Percentiles rank a stretch among this genome's conserved stretches.
These are phyloP conservation scores for Xyrauchen texanus DNA, from an alignment of 2,113 vertebrate genomes.

Conservation along the genomic window DNA sequence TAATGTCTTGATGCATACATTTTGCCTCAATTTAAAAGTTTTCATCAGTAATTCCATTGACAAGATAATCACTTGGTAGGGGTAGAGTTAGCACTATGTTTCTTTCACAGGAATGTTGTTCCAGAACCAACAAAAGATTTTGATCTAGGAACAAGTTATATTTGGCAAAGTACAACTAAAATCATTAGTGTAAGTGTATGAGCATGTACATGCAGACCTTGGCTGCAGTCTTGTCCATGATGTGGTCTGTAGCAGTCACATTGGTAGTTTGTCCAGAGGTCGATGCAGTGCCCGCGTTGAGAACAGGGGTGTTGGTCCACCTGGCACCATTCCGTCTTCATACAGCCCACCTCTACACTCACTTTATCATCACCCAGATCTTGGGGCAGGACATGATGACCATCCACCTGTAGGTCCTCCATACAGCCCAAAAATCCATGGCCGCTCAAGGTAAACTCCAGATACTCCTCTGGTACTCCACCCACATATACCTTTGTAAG, in stretches of 20 bases:
- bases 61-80: too few species aligned
- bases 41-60: too few species aligned
- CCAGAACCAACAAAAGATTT: too few species aligned
- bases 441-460: conserved; percentile 59
- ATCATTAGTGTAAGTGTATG: too few species aligned
- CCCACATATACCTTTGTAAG: conserved; percentile 71
- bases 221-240: conserved; percentile 71
- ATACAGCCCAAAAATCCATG: conserved; percentile 84
- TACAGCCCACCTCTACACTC: conserved; percentile 72
- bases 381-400: conserved; percentile 70
- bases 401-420: conserved; percentile 82
- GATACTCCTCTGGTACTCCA: conserved; percentile 66
- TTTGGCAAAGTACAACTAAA: too few species aligned
- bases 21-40: too few species aligned
- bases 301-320: conserved; percentile 74
- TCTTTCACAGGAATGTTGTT: too few species aligned
- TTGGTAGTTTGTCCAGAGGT: conserved; percentile 84
- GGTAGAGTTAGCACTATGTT: too few species aligned
- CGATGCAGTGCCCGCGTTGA: conserved; percentile 79
- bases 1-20: too few species aligned
- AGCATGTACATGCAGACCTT: conserved; percentile 68
- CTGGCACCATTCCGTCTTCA: conserved; percentile 81
- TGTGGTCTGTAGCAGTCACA: conserved; percentile 87
- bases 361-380: conserved; percentile 50
- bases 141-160: too few species aligned